These are phyloP conservation scores for Pseudotriccus pelzelni DNA, from an alignment of 2,797 vertebrate species.

Conservation along the genomic window DNA sequence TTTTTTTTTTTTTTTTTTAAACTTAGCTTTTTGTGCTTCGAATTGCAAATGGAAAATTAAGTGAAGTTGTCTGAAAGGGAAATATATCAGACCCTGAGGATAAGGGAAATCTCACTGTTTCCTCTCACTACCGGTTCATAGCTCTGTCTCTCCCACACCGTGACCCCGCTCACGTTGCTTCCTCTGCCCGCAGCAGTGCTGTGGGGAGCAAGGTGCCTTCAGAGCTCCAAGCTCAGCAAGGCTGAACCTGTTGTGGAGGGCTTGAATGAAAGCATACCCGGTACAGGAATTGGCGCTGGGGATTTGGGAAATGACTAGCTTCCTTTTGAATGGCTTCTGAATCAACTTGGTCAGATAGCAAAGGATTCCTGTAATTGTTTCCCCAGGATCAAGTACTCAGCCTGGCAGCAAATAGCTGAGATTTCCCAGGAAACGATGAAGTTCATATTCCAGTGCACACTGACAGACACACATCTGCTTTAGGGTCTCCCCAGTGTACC, in stretches of 20 bases:
- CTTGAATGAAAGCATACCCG: background rate
- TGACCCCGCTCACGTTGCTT: background rate
- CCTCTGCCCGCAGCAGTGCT: background rate
- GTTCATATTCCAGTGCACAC: background rate
- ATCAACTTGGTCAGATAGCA: background rate
- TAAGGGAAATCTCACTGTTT: conserved; percentile 13
- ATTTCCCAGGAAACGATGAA: background rate
- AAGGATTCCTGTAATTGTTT: background rate
- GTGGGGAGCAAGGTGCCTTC: background rate
- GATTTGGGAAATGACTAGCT: background rate
- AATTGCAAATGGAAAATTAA: conserved; percentile 31
- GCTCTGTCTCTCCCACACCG: background rate
- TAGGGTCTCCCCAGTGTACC: fast-evolving
- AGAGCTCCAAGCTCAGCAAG: background rate
- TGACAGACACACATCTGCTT: background rate
- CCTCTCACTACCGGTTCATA: background rate
- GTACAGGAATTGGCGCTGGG: background rate
- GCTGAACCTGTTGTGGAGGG: background rate
- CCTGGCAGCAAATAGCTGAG: background rate
- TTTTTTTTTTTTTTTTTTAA: background rate
- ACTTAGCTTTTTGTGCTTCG: conserved; percentile 3
- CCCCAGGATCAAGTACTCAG: background rate
- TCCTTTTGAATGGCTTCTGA: background rate
- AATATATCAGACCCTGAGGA: conserved; percentile 7
- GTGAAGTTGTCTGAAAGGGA: conserved; percentile 23